Evolutionary conservation across 2,113 vertebrate genomes (phyloP).

Genomic region (Psammodynastes pulverulentus): DNA sequence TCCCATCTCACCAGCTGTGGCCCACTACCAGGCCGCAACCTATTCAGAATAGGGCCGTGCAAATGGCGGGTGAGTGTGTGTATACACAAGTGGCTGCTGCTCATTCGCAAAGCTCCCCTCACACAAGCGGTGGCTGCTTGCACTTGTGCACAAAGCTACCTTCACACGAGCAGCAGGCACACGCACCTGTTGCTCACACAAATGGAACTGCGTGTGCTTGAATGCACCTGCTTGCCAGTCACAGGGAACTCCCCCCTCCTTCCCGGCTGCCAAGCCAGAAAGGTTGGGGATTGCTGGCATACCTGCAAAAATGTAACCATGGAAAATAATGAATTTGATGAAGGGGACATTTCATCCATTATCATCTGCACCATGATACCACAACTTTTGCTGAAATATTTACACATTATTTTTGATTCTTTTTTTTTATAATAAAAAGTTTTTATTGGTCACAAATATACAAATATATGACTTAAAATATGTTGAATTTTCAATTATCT

Average conservation of each 20-base stretch:
- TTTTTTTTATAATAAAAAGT: too few species aligned
- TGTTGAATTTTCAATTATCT: too few species aligned
- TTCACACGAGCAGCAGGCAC: fast-evolving
- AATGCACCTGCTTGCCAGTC: neutral
- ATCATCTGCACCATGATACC: neutral
- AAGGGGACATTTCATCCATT: neutral
- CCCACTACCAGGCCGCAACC: neutral
- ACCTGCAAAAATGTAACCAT: neutral
- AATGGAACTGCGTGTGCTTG: neutral
- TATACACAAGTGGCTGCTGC: neutral
- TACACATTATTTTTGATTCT: neutral
- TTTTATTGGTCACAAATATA: too few species aligned
- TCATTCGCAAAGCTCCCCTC: neutral
- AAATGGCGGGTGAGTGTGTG: neutral
- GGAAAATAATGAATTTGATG: neutral
- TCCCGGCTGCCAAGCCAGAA: neutral
- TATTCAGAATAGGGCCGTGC: neutral
- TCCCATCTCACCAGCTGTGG: neutral
- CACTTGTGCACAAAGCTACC: neutral
- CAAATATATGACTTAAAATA: too few species aligned
- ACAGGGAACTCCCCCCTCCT: neutral
- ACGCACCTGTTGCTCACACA: neutral
- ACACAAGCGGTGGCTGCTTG: neutral
- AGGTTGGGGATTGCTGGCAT: neutral
- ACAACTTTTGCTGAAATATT: neutral